Evolutionary conservation across 1,140 invertebrate genomes (phyloP).

Genomic region (Zaprionus vittiger): DNA sequence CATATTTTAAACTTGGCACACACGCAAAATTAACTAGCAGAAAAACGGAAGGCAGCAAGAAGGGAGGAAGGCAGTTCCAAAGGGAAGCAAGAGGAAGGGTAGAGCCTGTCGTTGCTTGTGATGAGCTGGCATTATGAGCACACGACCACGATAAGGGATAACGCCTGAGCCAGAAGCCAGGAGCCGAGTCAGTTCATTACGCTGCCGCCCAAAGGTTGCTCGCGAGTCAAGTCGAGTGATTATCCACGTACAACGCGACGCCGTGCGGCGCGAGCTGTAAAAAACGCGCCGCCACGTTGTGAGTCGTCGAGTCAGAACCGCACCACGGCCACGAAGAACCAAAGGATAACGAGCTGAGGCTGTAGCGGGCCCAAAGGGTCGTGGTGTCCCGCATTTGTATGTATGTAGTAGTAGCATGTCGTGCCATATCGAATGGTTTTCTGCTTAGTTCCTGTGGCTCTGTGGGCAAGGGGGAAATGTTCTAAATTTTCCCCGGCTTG

Average conservation of each 20-base stretch:
- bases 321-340: constrained; percentile 8
- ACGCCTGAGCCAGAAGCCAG: constrained; percentile 9
- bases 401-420: background rate
- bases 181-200: constrained; percentile 42
- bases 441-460: constrained; percentile 10
- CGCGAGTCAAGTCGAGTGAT: constrained; percentile 33
- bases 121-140: constrained; percentile 41
- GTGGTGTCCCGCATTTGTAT: constrained; percentile 3
- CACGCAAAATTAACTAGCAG: constrained; percentile 43
- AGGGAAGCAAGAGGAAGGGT: background rate
- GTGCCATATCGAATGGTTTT: constrained; percentile 25
- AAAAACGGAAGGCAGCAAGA: constrained; percentile 11
- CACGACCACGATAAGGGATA: constrained; percentile 34
- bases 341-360: constrained; percentile 34
- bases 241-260: constrained; percentile 40
- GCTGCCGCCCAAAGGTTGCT: constrained; percentile 42
- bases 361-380: constrained; percentile 13
- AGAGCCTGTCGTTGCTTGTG: constrained; percentile 24
- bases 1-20: constrained; percentile 43
- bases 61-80: background rate
- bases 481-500: constrained; percentile 27
- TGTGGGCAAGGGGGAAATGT: constrained; percentile 18
- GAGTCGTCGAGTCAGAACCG: constrained; percentile 20
- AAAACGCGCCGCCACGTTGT: constrained; percentile 8
- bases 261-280: constrained; percentile 1